Conservation (phyloP, 1,140 invertebrate genomes). For the Trypoxylus dichotomus region DNA sequence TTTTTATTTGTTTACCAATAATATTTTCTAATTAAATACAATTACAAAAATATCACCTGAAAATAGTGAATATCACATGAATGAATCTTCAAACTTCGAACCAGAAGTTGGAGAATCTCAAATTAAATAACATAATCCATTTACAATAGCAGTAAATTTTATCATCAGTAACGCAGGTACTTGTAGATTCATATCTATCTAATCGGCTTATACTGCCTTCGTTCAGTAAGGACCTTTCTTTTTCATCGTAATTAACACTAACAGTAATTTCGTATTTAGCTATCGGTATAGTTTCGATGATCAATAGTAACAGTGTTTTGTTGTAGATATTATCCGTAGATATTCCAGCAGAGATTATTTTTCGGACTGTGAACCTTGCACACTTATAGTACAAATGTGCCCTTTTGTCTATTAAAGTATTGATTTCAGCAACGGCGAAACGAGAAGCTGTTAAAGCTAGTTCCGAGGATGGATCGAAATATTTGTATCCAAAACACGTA, state of each 20-base stretch:
- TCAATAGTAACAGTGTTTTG: constrained; percentile 54
- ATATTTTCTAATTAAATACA: no score
- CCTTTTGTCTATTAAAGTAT: constrained; percentile 40
- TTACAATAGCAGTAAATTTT: constrained; percentile 60
- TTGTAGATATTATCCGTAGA: constrained; percentile 40
- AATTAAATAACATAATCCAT: not conserved
- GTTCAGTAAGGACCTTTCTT: constrained; percentile 32
- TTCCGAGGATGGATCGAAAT: constrained; percentile 52
- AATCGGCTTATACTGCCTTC: constrained; percentile 59
- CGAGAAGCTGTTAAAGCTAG: constrained; percentile 54
- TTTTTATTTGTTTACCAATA: no score
- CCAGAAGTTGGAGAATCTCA: constrained; percentile 9
- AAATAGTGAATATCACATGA: not conserved
- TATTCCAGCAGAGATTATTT: constrained; percentile 46
- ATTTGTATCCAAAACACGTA: constrained; percentile 63
- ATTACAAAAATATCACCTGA: no score
- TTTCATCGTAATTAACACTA: constrained; percentile 37
- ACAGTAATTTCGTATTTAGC: constrained; percentile 64
- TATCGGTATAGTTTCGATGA: constrained; percentile 58
- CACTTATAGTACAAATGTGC: constrained; percentile 46
- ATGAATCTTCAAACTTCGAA: constrained; percentile 11
- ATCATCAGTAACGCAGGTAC: constrained; percentile 58
- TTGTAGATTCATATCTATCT: constrained; percentile 60
- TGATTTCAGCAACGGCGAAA: constrained; percentile 52
- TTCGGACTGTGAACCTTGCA: constrained; percentile 56